phyloP scores from a whole-genome alignment of 2,113 vertebrate genomes.

The Sebastes schlegelii region DNA sequence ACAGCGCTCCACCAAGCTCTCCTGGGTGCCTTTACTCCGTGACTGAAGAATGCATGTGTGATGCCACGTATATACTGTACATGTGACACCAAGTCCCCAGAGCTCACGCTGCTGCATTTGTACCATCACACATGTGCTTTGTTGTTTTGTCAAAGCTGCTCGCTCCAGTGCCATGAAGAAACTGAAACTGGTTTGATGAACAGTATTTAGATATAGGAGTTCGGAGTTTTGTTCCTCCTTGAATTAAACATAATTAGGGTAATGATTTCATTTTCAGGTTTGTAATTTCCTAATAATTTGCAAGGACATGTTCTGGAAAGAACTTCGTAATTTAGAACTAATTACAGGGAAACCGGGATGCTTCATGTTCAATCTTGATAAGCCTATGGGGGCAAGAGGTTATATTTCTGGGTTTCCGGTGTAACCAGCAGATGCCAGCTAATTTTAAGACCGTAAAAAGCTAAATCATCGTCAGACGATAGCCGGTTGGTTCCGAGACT shows the following conservation, averaged over 20 bases:
- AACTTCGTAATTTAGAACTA: neutral
- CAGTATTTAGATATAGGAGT: neutral
- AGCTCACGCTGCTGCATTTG: slow-evolving; percentile 6
- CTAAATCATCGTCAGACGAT: no score
- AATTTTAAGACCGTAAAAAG: no score
- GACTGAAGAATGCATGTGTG: slow-evolving; percentile 26
- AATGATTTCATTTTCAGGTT: neutral
- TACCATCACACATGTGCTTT: slow-evolving; percentile 29
- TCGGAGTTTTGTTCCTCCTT: neutral
- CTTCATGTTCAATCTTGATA: neutral
- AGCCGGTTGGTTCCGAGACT: no score
- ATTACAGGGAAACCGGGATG: neutral
- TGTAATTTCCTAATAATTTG: neutral
- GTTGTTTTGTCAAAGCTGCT: slow-evolving; percentile 24
- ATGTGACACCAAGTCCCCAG: slow-evolving; percentile 32
- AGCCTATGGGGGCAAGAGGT: no score
- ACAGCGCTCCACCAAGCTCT: slow-evolving; percentile 20
- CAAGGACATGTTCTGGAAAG: neutral
- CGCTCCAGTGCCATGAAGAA: neutral
- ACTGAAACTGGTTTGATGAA: neutral
- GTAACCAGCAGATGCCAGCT: no score
- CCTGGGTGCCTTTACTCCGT: neutral
- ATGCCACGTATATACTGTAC: slow-evolving; percentile 9
- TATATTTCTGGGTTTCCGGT: no score
- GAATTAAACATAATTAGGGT: neutral